Evolutionary conservation across 2,113 vertebrate genomes (phyloP).

Genomic region (Zapus hudsonius): DNA sequence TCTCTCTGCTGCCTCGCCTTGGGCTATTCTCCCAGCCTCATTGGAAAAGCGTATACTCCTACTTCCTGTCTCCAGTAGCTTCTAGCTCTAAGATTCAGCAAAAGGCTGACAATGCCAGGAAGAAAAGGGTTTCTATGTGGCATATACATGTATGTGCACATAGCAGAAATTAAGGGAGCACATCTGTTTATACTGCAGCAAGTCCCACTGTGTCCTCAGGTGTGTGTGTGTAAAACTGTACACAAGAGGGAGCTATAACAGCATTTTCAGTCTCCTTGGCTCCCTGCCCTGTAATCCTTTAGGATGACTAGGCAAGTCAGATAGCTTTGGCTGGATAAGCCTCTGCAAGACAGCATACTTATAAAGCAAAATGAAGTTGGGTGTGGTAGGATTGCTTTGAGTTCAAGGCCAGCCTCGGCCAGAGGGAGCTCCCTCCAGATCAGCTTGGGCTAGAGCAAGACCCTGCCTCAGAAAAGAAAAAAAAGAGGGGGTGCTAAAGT

Average conservation of each 20-base stretch:
- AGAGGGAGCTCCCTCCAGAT: too few relatives aligned
- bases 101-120: slow-evolving; percentile 4
- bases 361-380: slow-evolving; percentile 64
- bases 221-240: slow-evolving; percentile 41
- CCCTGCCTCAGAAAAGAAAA: too few relatives aligned
- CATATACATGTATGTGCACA: slow-evolving; percentile 39
- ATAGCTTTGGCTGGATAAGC: not conserved
- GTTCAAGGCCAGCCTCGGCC: too few relatives aligned
- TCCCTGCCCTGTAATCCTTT: slow-evolving; percentile 22
- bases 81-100: slow-evolving; percentile 41
- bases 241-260: slow-evolving; percentile 56
- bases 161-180: slow-evolving; percentile 65
- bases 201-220: slow-evolving; percentile 34
- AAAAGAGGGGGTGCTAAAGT: too few relatives aligned
- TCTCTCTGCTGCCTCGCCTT: slow-evolving; percentile 5
- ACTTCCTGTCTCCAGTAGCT: slow-evolving; percentile 17
- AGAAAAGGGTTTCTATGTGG: slow-evolving; percentile 56
- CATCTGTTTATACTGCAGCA: slow-evolving; percentile 46
- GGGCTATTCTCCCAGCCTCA: not conserved
- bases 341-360: slow-evolving; percentile 67
- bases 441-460: too few relatives aligned
- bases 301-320: not conserved
- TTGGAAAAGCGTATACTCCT: slow-evolving; percentile 32
- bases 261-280: slow-evolving; percentile 68
- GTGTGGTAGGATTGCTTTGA: too few relatives aligned